Percentiles rank a stretch among this genome's conserved stretches.
Evolutionary conservation across 1,140 invertebrate species (phyloP).

Genomic region (Danaus melanippus): DNA sequence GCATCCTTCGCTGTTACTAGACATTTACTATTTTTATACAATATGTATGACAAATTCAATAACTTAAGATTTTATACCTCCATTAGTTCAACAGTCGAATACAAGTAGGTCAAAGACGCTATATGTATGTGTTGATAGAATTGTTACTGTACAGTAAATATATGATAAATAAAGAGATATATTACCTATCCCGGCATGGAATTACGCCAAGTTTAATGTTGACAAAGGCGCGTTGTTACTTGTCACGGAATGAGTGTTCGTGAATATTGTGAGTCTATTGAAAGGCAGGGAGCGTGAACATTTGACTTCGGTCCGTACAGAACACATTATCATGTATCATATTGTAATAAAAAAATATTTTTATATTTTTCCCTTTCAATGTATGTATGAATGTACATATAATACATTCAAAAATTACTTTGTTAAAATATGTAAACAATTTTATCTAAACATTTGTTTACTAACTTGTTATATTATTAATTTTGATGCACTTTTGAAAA

Average conservation of each 20-base stretch:
- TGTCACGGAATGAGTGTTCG: constrained; percentile 36
- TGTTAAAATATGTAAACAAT: constrained; percentile 6
- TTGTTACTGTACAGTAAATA: neutral
- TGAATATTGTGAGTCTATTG: constrained; percentile 27
- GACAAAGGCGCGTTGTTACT: constrained; percentile 47
- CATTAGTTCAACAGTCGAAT: no score
- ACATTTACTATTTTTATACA: no score
- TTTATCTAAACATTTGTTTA: no score
- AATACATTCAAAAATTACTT: neutral
- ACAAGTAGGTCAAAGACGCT: no score
- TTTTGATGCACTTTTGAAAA: no score
- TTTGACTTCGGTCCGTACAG: constrained; percentile 4
- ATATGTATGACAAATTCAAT: no score
- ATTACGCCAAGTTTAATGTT: constrained; percentile 49
- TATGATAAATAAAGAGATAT: constrained; percentile 28
- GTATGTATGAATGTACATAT: neutral
- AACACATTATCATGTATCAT: neutral
- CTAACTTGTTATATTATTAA: no score
- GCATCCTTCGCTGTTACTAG: no score
- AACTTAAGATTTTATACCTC: no score
- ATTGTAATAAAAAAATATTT: constrained; percentile 2
- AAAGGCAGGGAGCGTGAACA: constrained; percentile 31
- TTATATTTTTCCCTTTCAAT: neutral
- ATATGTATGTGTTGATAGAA: no score
- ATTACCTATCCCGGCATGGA: constrained; percentile 53